Evolutionary conservation across 1,140 invertebrate species (phyloP).

Genomic region (Aphaenogaster floridana): DNA sequence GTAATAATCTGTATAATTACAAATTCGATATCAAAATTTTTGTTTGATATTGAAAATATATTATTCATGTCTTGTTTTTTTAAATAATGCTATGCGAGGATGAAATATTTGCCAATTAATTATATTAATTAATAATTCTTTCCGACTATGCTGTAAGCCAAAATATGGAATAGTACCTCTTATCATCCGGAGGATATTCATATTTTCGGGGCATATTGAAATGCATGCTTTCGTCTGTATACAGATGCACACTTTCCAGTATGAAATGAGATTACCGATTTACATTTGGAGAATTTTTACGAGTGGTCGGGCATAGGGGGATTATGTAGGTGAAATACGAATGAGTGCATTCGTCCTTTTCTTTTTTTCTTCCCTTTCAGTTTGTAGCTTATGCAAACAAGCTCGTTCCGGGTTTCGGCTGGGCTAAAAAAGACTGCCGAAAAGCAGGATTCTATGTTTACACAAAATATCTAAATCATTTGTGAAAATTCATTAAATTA

Average conservation of each 20-base stretch:
- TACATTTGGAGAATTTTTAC: slow-evolving; percentile 39
- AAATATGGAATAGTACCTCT: neutral
- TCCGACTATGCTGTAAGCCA: neutral
- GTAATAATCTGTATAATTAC: neutral
- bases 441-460: slow-evolving; percentile 40
- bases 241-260: neutral
- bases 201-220: neutral
- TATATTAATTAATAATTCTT: neutral
- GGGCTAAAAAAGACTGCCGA: neutral
- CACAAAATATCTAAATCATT: slow-evolving; percentile 18
- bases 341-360: slow-evolving; percentile 1
- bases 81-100: neutral
- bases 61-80: neutral
- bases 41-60: neutral
- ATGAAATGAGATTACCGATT: neutral
- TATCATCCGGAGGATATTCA: neutral
- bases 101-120: slow-evolving; percentile 1
- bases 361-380: neutral
- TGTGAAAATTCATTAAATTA: slow-evolving; percentile 22
- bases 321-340: slow-evolving; percentile 24
- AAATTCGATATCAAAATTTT: neutral
- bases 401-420: neutral
- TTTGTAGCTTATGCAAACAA: slow-evolving; percentile 34
- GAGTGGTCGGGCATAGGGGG: neutral
- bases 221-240: neutral